Evolutionary conservation across 2,113 vertebrate species (phyloP).

Genomic region (Phyllostomus hastatus): DNA sequence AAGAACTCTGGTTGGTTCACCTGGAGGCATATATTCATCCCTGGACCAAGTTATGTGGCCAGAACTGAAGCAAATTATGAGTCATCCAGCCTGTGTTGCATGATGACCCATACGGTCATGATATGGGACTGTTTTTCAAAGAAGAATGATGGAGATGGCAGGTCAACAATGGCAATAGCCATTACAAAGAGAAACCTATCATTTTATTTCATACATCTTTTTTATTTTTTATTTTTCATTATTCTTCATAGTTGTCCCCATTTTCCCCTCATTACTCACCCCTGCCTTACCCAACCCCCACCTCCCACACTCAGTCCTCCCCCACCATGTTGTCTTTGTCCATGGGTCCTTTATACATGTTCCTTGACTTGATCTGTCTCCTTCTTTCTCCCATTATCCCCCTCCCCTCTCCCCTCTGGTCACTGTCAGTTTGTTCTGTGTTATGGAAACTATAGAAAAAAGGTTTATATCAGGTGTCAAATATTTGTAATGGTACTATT

Average conservation of each 20-base stretch:
- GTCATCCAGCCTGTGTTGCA: not conserved
- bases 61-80: not conserved
- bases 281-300: too few relatives aligned
- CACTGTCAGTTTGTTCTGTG: not conserved
- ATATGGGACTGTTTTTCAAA: not conserved
- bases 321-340: too few relatives aligned
- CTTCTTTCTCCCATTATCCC: too few relatives aligned
- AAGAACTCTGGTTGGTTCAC: not conserved
- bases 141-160: not conserved
- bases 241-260: too few relatives aligned
- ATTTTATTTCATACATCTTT: not conserved
- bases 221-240: too few relatives aligned
- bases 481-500: constrained; percentile 12
- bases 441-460: not conserved
- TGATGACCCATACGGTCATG: not conserved
- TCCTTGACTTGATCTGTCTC: too few relatives aligned
- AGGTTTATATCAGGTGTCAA: not conserved
- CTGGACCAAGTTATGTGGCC: not conserved
- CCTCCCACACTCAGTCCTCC: too few relatives aligned
- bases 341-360: too few relatives aligned
- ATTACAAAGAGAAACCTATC: not conserved
- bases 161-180: not conserved
- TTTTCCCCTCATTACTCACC: too few relatives aligned
- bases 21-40: not conserved
- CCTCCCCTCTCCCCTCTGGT: too few relatives aligned